Base-by-base conservation (phyloP, 2,113 vertebrate species). In the Sebastes fasciatus region DNA sequence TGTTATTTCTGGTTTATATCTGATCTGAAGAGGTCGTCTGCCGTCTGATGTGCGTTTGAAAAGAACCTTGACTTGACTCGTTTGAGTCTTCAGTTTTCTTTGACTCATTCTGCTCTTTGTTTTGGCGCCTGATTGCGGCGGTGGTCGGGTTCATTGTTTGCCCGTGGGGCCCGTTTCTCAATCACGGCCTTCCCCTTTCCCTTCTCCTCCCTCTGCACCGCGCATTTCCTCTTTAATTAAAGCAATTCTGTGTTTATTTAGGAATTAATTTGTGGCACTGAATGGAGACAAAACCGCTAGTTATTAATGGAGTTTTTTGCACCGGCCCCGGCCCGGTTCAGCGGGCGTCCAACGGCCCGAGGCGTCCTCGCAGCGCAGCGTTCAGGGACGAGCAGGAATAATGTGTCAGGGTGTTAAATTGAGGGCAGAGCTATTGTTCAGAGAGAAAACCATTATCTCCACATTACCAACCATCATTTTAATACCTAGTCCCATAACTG, bases 391-490 rank as follows among this genome's bases (percentile, higher is more conserved):
- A 5, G 2, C 66, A 54, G 48, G 62, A 86, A 84, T 74, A 88
- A 86, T 75, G 83, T 75, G 74, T 8, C 34, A 3, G 52, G 0
- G 77, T 73, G 84, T 88, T 80, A 80, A 86, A 86, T n/a, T 13
- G 80, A 89, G 90, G 82, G n/a, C 86, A 76, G 73, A 52, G 61
- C 83, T 73, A 79, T 90, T 92, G 91, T 92, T 85, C 58, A 6
- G 71, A 12, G 5, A 1, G 14, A 49, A 78, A 88, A 63, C 76
- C 75, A 83, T 90, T 89, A 90, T 89, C 82, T 89, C 58, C 77
- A 48, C 74, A 11, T 80, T 80, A 51, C 68, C 75, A 57, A 65
- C 57, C 66, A 21, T 82, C 57, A 17, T 74, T 79, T 79, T 86
- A 79, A 89, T 77, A 75, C 67, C 62, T 55, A 1, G 26, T 76